phyloP scores from a whole-genome alignment of 2,888 invertebrate genomes.

The Carterocephalus palaemon region DNA sequence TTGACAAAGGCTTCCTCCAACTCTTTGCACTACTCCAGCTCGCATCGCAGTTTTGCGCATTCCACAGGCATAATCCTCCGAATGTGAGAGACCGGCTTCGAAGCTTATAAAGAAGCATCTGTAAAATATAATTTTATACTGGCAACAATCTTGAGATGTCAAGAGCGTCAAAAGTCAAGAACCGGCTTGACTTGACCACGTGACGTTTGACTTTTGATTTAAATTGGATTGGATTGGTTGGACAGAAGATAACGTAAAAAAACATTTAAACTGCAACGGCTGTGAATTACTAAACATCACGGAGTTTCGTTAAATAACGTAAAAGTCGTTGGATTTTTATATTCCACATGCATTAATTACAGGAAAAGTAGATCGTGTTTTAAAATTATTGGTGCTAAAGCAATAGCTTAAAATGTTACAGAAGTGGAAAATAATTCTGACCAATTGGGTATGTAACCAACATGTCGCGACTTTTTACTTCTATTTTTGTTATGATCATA shows the following conservation, averaged over 20 bases:
- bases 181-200: not conserved
- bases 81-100: too few relatives aligned
- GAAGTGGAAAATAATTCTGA: constrained; percentile 67
- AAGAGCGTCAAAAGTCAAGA: too few relatives aligned
- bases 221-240: too few relatives aligned
- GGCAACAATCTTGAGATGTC: too few relatives aligned
- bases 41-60: too few relatives aligned
- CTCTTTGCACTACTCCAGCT: too few relatives aligned
- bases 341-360: constrained; percentile 48
- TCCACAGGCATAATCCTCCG: too few relatives aligned
- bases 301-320: constrained; percentile 29
- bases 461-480: not conserved
- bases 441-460: constrained; percentile 68
- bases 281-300: constrained; percentile 37
- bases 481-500: not conserved
- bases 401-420: constrained; percentile 49
- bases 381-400: constrained; percentile 22
- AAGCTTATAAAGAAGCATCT: too few relatives aligned
- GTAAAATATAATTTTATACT: too few relatives aligned
- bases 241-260: constrained; percentile 30
- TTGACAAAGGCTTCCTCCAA: too few relatives aligned
- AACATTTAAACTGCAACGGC: constrained; percentile 67
- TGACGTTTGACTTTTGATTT: constrained; percentile 5
- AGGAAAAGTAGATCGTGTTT: constrained; percentile 25
- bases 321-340: constrained; percentile 43